phyloP scores from a whole-genome alignment of 2,113 vertebrate species.

The Elaphurus davidianus region DNA sequence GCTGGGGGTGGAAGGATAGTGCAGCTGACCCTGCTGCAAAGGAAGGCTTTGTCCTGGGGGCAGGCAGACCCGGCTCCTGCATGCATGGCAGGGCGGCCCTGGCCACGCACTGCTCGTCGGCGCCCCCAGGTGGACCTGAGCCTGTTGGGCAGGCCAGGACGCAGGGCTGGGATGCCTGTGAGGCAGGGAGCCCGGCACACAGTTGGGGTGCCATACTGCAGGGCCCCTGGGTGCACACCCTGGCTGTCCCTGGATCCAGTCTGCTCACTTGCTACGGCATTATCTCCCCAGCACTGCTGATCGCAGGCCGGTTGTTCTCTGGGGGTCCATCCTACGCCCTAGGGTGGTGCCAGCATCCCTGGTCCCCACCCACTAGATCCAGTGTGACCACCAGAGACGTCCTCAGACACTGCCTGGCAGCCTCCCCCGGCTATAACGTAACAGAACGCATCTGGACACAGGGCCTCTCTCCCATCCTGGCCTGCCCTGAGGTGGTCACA shows the following conservation, averaged over 20 bases:
- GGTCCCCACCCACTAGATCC: not conserved
- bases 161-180: not conserved
- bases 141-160: accelerated
- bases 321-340: not conserved
- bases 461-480: not conserved
- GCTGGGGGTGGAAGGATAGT: not conserved
- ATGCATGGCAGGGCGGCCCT: accelerated
- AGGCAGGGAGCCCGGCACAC: not conserved
- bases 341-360: not conserved
- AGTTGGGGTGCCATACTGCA: accelerated
- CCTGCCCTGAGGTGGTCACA: not conserved
- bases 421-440: not conserved
- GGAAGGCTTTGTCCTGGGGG: not conserved
- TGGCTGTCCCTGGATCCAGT: not conserved
- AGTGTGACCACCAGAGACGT: not conserved
- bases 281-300: not conserved
- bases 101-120: accelerated
- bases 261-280: not conserved
- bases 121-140: too few species aligned
- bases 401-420: not conserved
- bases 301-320: accelerated
- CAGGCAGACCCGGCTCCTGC: not conserved
- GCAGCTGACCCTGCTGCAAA: not conserved
- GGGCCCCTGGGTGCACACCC: not conserved
- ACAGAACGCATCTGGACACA: not conserved